Conservation (phyloP, 2,888 invertebrate species). For the Drosophila tripunctata region DNA sequence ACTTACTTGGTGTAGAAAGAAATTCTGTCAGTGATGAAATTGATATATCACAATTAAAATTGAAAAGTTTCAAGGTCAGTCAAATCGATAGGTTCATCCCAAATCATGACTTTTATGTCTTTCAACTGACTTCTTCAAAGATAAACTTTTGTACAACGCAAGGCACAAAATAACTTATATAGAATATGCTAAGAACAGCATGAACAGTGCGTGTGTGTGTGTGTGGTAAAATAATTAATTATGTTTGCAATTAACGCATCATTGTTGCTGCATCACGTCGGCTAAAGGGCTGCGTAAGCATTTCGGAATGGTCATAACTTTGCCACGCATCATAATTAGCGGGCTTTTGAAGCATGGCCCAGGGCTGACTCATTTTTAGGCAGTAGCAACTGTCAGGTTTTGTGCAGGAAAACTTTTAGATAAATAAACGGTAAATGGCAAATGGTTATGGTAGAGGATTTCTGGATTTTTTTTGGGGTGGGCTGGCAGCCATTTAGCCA, state of each 20-base stretch:
- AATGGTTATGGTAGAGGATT: background rate
- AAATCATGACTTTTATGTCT: no score
- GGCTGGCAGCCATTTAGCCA: conserved; percentile 39
- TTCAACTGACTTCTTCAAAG: background rate
- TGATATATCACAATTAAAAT: no score
- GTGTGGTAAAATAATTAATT: conserved; percentile 67
- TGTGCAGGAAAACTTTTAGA: conserved; percentile 42
- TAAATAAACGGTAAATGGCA: background rate
- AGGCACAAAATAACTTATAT: no score
- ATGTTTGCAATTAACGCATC: conserved; percentile 73
- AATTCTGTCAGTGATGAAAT: no score
- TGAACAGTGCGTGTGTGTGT: conserved; percentile 17
- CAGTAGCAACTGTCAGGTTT: conserved; percentile 29
- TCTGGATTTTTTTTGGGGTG: background rate
- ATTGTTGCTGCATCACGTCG: conserved; percentile 74
- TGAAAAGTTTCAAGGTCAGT: background rate
- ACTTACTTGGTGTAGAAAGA: no score
- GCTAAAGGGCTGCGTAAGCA: conserved; percentile 57
- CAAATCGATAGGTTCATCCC: background rate
- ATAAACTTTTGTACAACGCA: conserved; percentile 8
- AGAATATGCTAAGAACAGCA: conserved; percentile 16
- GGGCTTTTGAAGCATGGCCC: conserved; percentile 49
- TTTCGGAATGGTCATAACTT: conserved; percentile 40
- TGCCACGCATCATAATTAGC: conserved; percentile 71
- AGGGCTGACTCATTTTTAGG: conserved; percentile 50